phyloP scores from a whole-genome alignment of 2,888 invertebrate genomes.

The Cerceris ruficornis region DNA sequence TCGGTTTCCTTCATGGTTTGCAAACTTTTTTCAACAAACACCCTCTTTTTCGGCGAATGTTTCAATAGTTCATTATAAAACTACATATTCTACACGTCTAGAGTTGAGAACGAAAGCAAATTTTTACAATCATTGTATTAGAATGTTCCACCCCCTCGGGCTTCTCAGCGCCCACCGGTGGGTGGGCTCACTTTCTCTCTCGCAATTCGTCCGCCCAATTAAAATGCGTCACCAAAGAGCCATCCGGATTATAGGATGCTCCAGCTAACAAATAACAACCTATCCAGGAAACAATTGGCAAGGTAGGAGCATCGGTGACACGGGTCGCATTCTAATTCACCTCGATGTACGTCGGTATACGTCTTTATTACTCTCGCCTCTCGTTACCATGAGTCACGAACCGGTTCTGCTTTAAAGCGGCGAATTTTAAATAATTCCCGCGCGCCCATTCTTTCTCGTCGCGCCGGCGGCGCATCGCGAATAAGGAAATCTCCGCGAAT shows the following conservation, averaged over 20 bases:
- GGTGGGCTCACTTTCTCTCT: background rate
- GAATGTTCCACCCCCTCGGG: too few relatives aligned
- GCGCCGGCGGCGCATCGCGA: background rate
- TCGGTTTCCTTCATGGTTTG: too few relatives aligned
- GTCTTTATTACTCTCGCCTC: conserved; percentile 35
- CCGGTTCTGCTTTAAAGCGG: conserved; percentile 49
- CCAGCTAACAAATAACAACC: conserved; percentile 28
- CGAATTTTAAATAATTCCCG: conserved; percentile 44
- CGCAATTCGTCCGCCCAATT: background rate
- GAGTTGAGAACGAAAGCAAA: too few relatives aligned
- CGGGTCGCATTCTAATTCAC: conserved; percentile 45
- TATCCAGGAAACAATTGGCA: conserved; percentile 51
- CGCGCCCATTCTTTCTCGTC: conserved; percentile 11
- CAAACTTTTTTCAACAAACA: too few relatives aligned
- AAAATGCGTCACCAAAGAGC: background rate
- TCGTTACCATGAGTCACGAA: conserved; percentile 58
- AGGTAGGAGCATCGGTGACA: conserved; percentile 26
- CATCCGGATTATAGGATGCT: conserved; percentile 5
- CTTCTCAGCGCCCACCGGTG: too few relatives aligned
- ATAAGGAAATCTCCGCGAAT: conserved; percentile 4
- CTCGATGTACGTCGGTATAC: conserved; percentile 3
- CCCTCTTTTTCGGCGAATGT: too few relatives aligned
- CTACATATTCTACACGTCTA: too few relatives aligned
- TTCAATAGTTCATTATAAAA: too few relatives aligned
- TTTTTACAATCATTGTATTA: too few relatives aligned